These are phyloP conservation scores for Notechis scutatus DNA, from an alignment of 2,113 vertebrate species.

Conservation along the genomic window DNA sequence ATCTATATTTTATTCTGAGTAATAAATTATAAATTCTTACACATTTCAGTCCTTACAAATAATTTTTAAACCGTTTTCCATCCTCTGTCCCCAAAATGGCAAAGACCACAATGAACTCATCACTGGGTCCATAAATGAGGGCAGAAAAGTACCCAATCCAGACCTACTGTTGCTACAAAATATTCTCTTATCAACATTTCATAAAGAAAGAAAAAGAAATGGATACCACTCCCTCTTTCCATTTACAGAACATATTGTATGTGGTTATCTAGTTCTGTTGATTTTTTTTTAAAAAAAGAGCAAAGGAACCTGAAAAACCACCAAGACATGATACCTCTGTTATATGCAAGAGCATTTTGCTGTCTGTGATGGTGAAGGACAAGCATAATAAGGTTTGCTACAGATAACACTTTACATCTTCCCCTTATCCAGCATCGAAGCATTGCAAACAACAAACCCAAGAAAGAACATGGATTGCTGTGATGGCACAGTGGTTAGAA, in stretches of 20 bases:
- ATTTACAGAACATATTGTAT: not conserved
- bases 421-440: not conserved
- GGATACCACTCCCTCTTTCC: not conserved
- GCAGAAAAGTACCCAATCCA: not conserved
- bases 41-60: not conserved
- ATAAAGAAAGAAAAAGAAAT: not conserved
- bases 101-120: not conserved
- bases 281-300: not conserved
- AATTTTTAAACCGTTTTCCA: not conserved
- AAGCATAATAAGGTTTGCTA: not conserved
- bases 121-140: not conserved
- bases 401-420: not conserved
- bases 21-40: not conserved
- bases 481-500: too few relatives aligned
- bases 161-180: not conserved
- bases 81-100: not conserved
- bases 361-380: not conserved
- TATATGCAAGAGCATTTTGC: not conserved
- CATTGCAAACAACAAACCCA: not conserved
- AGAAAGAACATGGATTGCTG: not conserved
- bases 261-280: not conserved
- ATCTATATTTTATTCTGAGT: not conserved
- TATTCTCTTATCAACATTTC: not conserved
- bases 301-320: not conserved
- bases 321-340: not conserved